Evolutionary conservation across 2,888 invertebrate genomes (phyloP), one percentile per base, ranked within the genome.

Genomic region (Hydrotaea cyrtoneurina): DNA sequence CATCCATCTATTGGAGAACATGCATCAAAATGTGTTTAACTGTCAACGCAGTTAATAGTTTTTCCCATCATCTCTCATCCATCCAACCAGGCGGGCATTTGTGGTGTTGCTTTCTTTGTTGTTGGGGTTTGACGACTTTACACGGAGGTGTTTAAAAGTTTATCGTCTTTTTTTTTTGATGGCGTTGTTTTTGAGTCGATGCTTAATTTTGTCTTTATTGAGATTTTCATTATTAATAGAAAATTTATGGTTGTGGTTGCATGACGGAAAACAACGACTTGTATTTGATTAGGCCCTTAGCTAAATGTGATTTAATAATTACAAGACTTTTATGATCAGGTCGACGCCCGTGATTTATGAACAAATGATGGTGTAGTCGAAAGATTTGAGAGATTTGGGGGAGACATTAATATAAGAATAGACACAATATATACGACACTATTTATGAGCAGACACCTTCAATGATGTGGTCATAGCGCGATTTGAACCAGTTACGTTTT

Each of bases 1-100:
- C 26, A 59, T 59, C 59, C 21, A 39, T 74, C 74, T 39, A 46
- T 36, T 31, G 55, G 31, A 50, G 31, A 55, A 26, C 78, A 62
- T 76, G 66, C 76, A 73, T 76, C 78, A 81, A 78, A 79, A 79
- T 77, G 79, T 82, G 77, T 75, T 85, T 85, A 77, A 85, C 82
- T 85, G 85, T 85, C 85, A 85, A 85, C 85, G 82, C 79, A 77
- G 77, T 74, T 77, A 80, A 82, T 77, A 78, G 73, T 59, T 82
- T 64, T 69, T 69, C 69, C 69, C 46, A 69, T 36, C 69, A 36
- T 80, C 57, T 26, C 11, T n/a, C 43, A 59, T 19, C 4, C 26
- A 71, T 21, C 57, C n/a, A 26, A 3, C 39, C 59, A 59, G 57
- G 19, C 36, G 55, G 19, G 36, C 0, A 10, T 17, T 66, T 66